Evolutionary conservation across 1,140 invertebrate species (phyloP).

Genomic region (Drosophila ambigua): DNA sequence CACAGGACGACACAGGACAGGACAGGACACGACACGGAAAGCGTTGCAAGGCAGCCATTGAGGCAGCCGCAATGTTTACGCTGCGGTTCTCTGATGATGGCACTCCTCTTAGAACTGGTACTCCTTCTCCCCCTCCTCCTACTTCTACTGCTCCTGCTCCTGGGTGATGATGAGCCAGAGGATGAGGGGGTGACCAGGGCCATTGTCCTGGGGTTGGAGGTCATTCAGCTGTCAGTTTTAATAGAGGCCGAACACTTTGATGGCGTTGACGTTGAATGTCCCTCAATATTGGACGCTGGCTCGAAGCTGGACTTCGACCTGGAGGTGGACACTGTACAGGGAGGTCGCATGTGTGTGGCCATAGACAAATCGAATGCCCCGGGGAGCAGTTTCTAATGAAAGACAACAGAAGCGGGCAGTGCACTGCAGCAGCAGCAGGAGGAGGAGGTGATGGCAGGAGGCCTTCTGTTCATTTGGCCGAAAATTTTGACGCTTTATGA

Average conservation of each 20-base stretch:
- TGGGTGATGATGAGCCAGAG: conserved; percentile 20
- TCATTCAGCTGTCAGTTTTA: conserved; percentile 67
- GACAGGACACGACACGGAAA: neutral
- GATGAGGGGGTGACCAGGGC: neutral
- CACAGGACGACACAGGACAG: conserved; percentile 29
- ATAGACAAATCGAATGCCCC: conserved; percentile 64
- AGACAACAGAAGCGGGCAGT: conserved; percentile 45
- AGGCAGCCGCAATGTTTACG: conserved; percentile 69
- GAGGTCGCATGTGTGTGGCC: conserved; percentile 47
- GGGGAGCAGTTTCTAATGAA: conserved; percentile 78
- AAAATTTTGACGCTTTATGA: conserved; percentile 81
- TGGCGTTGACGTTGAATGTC: conserved; percentile 58
- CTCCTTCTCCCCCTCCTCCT: too few relatives aligned
- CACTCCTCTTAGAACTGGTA: too few relatives aligned
- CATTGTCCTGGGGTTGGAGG: neutral
- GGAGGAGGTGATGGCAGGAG: neutral
- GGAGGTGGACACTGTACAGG: too few relatives aligned
- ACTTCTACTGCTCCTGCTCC: too few relatives aligned
- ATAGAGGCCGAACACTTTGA: conserved; percentile 74
- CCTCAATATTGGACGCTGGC: conserved; percentile 6
- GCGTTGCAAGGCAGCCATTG: conserved; percentile 30
- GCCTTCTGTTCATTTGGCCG: conserved; percentile 66
- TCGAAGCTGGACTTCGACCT: conserved; percentile 3
- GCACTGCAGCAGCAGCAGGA: neutral
- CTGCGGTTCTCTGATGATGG: conserved; percentile 43